Evolutionary conservation across 2,113 vertebrate species (phyloP), one percentile per base, ranked within the genome.

Genomic region (Lepidothrix coronata): DNA sequence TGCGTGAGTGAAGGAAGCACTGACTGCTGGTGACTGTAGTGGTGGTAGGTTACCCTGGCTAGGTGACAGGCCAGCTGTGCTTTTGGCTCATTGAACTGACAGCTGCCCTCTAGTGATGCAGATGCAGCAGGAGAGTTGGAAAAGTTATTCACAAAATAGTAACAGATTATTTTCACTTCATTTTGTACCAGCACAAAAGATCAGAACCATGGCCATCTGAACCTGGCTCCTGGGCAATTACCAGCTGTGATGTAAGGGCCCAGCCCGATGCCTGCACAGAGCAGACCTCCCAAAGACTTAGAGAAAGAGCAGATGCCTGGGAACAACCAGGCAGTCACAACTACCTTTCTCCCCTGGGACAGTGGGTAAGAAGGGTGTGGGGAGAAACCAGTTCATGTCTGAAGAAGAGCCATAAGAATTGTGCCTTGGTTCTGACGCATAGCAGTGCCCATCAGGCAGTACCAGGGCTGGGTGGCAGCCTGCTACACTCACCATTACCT

Each of bases 391-490:
- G 57, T 52, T 75, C 33, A 57, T 43, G 80, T 89, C 95, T 73
- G 39, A 79, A 86, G 84, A 94, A 85, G 89, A 96, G 95, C 94
- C 35, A 19, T 74, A 95, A 96, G 89, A 94, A 87, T 44, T 76
- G 85, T 49, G 25, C 63, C 88, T 59, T 94, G 79, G 58, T 90
- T 91, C 77, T 41, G 62, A 96, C 72, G 67, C 55, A 24, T 55
- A 92, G 75, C 81, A 68, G 93, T 43, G 88, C 78, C 85, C 9
- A 4, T 54, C 41, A 82, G 89, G 92, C 33, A 2, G 91, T 85
- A 52, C 61, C 58, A 85, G 91, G 91, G 89, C 81, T 78, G 62
- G 74, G 93, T 76, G 95, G 95, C 95, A 97, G 95, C 94, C 96
- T 92, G 82, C 93, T 76, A 74, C 54, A 48, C 79, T 90, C 94